Evolutionary conservation across 2,888 invertebrate species (phyloP), one percentile per base, ranked within the genome.

Genomic region (Dynastes grantii): DNA sequence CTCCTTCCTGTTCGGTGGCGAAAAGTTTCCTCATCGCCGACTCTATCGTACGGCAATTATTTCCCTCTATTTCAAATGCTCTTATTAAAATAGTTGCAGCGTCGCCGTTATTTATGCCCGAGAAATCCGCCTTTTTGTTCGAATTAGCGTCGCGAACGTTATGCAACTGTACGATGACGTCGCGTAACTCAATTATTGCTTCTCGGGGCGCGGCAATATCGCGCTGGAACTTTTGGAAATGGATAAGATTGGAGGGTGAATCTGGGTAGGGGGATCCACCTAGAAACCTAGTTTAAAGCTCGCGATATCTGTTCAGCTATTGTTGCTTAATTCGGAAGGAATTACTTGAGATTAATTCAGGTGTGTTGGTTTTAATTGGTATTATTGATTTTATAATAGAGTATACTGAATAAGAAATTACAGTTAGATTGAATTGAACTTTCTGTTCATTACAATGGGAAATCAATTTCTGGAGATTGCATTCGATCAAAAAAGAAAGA

Each of bases 151-250:
- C 22, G 51, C 51, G 68, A 68, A 40, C 68, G 49, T 68, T 68
- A 68, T 68, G 68, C 51, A 51, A 22, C 45, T 11, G 45, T 45
- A 11, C 45, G 45, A 45, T 45, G 45, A 45, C 32, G 68, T 51
- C 51, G 13, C 29, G 27, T 68, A 68, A 68, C 68, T 68, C 68
- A 68, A 49, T 68, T 68, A 68, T 68, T 68, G 29, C 68, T 68
- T 40, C 55, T 58, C 63, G 55, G 55, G 32, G 63, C 29, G 4
- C 2, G 63, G 11, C 11, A 68, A 68, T 68, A 68, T 68, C 51
- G 51, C 68, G 13, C 40, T 2, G 40, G 16, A 51, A 51, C 29
- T 63, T 32, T 32, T 32, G 63, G 63, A 63, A 63, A 29, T 6
- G 27, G 27, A 61, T 61, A 61, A 61, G 61, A 61, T 22, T 61